Conservation (phyloP, 2,888 invertebrate species). For the Drosophila conformis region DNA sequence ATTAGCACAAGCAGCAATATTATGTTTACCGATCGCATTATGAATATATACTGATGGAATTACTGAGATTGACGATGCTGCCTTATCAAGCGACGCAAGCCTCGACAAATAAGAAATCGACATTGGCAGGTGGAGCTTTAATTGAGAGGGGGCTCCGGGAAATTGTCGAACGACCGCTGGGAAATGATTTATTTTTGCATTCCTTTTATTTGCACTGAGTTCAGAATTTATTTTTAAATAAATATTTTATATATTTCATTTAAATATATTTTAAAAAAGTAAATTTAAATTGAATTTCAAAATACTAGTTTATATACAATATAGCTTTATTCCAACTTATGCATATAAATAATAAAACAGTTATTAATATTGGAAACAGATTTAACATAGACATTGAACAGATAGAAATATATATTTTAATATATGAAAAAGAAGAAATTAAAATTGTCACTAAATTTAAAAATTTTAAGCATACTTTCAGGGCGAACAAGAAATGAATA, state of each 20-base stretch:
- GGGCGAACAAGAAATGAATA: not conserved
- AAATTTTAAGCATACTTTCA: not conserved
- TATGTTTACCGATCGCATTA: constrained; percentile 60
- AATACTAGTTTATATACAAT: no score
- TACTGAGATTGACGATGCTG: not conserved
- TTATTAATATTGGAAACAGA: no score
- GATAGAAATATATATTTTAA: no score
- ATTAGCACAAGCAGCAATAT: constrained; percentile 43
- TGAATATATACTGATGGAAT: constrained; percentile 42
- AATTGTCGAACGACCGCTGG: not conserved
- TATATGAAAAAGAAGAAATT: no score
- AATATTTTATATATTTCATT: not conserved
- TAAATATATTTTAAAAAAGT: not conserved
- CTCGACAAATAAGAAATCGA: not conserved
- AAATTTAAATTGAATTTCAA: not conserved
- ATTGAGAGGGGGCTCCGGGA: not conserved
- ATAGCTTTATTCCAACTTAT: not conserved
- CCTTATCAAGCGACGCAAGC: constrained; percentile 12
- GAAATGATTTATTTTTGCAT: not conserved
- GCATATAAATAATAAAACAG: not conserved
- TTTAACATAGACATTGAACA: no score
- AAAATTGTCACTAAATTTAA: not conserved
- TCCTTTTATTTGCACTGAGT: not conserved
- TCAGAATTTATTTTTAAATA: not conserved
- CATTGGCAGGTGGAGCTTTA: not conserved